These are phyloP conservation scores for Urosaurus nigricauda DNA, from an alignment of 2,797 vertebrate species.

Conservation along the genomic window DNA sequence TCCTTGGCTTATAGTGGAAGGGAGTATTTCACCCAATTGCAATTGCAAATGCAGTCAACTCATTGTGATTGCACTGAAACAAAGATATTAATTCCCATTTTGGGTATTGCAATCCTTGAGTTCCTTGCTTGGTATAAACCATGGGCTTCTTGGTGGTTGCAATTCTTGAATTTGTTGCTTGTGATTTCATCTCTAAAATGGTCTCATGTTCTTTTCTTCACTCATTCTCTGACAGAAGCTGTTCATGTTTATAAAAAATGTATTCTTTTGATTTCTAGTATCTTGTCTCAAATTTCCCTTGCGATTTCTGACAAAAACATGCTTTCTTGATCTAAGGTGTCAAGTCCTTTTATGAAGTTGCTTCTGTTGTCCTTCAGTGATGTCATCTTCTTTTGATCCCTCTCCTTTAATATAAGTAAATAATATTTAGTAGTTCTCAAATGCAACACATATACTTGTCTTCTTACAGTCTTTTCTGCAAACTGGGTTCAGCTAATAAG, in stretches of 20 bases:
- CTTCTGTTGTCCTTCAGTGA: conserved; percentile 11
- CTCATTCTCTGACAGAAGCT: conserved; percentile 36
- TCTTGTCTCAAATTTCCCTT: conserved; percentile 40
- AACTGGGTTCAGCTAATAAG: background rate
- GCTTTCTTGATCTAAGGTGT: conserved; percentile 38
- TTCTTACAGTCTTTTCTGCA: background rate
- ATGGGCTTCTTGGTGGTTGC: background rate
- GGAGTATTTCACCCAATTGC: background rate
- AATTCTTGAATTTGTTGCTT: background rate
- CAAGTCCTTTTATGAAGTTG: conserved; percentile 25
- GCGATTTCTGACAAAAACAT: background rate
- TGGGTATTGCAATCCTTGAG: conserved; percentile 10
- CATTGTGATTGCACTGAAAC: conserved; percentile 11
- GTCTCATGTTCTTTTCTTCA: background rate
- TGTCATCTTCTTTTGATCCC: background rate
- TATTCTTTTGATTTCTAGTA: conserved; percentile 48
- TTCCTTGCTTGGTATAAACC: background rate
- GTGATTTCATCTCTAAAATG: background rate
- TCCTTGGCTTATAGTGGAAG: background rate
- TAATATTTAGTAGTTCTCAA: conserved; percentile 9
- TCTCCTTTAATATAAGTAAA: background rate
- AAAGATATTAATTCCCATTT: conserved; percentile 2
- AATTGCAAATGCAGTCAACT: conserved; percentile 8
- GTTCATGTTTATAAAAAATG: conserved; percentile 19
- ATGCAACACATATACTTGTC: background rate